Evolutionary conservation across 2,113 vertebrate species (phyloP).

Genomic region (Thymallus thymallus): DNA sequence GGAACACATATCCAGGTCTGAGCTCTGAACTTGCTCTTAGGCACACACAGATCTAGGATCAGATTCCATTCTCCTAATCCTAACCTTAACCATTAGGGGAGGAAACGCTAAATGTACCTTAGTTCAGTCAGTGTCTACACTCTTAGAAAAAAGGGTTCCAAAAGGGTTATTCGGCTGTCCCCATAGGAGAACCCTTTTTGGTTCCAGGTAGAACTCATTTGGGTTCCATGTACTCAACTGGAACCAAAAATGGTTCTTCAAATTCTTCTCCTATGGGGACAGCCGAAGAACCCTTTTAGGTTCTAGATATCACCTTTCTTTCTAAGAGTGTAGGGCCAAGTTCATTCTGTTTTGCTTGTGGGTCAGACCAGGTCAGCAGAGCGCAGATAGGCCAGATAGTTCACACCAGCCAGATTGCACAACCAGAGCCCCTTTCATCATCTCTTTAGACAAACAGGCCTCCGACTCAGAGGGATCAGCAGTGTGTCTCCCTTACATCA

Average conservation of each 20-base stretch:
- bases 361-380: constrained; percentile 21
- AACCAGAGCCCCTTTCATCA: constrained; percentile 25
- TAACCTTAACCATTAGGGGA: not conserved
- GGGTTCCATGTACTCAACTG: too few relatives aligned
- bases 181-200: too few relatives aligned
- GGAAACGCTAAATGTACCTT: not conserved
- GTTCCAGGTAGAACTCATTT: too few relatives aligned
- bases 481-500: not conserved
- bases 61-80: not conserved
- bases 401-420: constrained; percentile 10
- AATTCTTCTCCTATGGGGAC: too few relatives aligned
- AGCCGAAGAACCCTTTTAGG: too few relatives aligned
- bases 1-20: not conserved
- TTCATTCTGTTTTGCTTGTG: not conserved
- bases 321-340: too few relatives aligned
- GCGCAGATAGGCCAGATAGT: constrained; percentile 10
- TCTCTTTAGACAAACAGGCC: constrained; percentile 22
- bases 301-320: too few relatives aligned
- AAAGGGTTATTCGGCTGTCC: too few relatives aligned
- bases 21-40: not conserved
- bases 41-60: not conserved
- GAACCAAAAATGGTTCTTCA: too few relatives aligned
- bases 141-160: too few relatives aligned
- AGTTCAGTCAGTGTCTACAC: not conserved
- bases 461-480: constrained; percentile 16